Evolutionary conservation across 30 jellyfish, hydroid and myxozoan species (phyloP), one percentile per base, ranked within the genome.

Genomic region (Nemopilema nomurai): DNA sequence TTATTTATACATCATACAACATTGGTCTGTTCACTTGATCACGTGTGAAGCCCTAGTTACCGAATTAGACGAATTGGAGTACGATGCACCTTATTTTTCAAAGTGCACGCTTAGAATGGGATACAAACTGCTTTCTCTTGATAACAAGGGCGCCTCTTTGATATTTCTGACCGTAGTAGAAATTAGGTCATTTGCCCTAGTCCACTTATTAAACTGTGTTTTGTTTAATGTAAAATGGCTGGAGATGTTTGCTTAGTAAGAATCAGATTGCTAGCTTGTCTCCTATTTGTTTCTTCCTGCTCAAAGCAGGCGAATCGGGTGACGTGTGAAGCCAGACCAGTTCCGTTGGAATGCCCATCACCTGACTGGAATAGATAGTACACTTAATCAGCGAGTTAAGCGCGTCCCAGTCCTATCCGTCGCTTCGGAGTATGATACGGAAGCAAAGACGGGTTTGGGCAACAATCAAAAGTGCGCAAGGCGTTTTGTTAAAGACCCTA

Each of bases 401-500:
- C 57, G 13, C 57, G 13, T 41, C 57, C 6, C 57, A 6, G 57
- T 13, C 13, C 13, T 41, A 3, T 6, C 6, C 57, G 57, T 41
- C 57, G 57, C 57, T 23, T 28, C n/a, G 62, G 50, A 71, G 62
- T 19, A 32, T 69, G 93, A 84, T 84, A 84, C 87, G 83, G 93
- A 84, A 82, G 79, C 84, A 32, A 70, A 50, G 84, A 69, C 74
- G 68, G 90, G 17, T 80, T 49, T 41, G 65, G 65, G 26, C 67
- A 74, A 50, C 84, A 84, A 84, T 84, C 77, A 65, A 74, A 73
- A 73, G 32, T 74, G 78, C 27, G 69, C 83, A 84, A 74, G 76
- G 87, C 84, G 85, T 84, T 84, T 84, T 84, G 87, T 74, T 67
- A 51, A 68, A 80, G 26, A 31, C 78, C 71, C 82, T 16, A 62